Percentiles rank a stretch among this genome's conserved stretches.
Evolutionary conservation across 2,113 vertebrate genomes (phyloP).

Genomic region (Siphamia tubifer): DNA sequence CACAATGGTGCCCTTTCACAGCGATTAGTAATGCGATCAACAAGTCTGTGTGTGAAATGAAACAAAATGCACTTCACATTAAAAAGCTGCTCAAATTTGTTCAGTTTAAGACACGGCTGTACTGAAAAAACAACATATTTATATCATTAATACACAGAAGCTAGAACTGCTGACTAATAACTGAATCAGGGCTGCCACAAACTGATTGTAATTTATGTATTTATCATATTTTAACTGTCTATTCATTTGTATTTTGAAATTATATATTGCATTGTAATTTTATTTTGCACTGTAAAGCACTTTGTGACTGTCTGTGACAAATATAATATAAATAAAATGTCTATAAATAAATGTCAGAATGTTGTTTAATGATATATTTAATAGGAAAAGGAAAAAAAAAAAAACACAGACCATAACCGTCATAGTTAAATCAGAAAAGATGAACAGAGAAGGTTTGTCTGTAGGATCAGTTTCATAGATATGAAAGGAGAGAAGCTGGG

Average conservation of each 20-base stretch:
- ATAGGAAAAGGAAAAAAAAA: background rate
- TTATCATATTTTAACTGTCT: too few relatives aligned
- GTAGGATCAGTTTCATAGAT: background rate
- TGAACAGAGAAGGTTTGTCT: background rate
- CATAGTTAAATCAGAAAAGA: background rate
- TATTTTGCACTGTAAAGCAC: too few relatives aligned
- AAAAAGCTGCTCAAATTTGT: slow-evolving; percentile 31
- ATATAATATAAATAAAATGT: too few relatives aligned
- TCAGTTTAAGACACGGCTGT: background rate
- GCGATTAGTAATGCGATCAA: slow-evolving; percentile 35
- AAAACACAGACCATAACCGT: background rate
- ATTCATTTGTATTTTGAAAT: too few relatives aligned
- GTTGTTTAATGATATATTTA: background rate
- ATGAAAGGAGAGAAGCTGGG: background rate
- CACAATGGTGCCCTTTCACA: slow-evolving; percentile 57
- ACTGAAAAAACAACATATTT: background rate
- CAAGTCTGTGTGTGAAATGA: slow-evolving; percentile 15
- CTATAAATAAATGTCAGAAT: too few relatives aligned
- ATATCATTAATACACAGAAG: too few relatives aligned
- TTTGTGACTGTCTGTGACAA: too few relatives aligned
- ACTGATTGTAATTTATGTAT: too few relatives aligned
- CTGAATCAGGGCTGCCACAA: too few relatives aligned
- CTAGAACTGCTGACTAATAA: too few relatives aligned
- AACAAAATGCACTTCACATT: slow-evolving; percentile 2
- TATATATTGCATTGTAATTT: too few relatives aligned